Conservation (phyloP, 2,113 vertebrate species). For the Syngnathus floridae region DNA sequence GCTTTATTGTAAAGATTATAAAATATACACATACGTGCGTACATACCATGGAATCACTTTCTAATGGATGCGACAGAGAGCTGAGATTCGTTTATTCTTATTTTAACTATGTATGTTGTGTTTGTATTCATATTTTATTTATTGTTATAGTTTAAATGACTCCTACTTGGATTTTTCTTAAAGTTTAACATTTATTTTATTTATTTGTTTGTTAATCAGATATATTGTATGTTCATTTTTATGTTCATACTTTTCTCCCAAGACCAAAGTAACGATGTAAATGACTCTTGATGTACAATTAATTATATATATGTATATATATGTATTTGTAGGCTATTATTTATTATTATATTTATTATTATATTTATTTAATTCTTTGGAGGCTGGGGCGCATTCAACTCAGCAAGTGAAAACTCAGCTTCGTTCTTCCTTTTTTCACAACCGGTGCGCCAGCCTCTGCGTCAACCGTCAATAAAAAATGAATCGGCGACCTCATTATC, state of each 20-base stretch:
- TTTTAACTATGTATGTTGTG: no score
- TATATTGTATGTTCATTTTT: no score
- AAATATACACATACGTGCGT: not conserved
- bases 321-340: not conserved
- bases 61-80: not conserved
- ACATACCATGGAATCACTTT: not conserved
- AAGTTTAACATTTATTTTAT: no score
- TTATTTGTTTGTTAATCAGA: no score
- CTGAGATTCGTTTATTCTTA: not conserved
- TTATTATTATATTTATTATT: not conserved
- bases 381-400: not conserved
- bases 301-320: not conserved
- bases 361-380: not conserved
- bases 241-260: not conserved
- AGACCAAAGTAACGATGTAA: not conserved
- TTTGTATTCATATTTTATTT: no score
- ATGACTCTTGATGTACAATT: not conserved
- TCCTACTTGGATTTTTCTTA: no score
- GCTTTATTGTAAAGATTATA: conserved; percentile 4
- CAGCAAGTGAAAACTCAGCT: not conserved
- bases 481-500: not conserved
- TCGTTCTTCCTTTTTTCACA: not conserved
- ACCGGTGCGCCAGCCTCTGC: not conserved
- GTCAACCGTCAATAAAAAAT: not conserved
- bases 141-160: no score